Evolutionary conservation across 1,140 invertebrate species (phyloP).

Genomic region (Matsumurasca onukii): DNA sequence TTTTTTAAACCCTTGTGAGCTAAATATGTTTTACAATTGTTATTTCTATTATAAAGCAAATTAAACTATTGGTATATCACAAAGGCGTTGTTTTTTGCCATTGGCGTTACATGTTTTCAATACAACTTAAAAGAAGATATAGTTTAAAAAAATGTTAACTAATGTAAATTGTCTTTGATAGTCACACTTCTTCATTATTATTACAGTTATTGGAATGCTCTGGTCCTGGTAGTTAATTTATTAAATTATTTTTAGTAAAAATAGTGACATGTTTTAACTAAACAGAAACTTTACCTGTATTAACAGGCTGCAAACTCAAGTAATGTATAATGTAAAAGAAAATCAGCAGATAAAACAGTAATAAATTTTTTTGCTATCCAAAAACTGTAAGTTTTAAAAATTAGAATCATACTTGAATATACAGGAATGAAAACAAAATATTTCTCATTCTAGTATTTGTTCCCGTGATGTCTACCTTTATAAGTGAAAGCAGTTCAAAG

Average conservation of each 20-base stretch:
- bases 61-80: slow-evolving; percentile 22
- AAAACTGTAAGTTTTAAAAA: slow-evolving; percentile 16
- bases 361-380: slow-evolving; percentile 8
- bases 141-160: slow-evolving; percentile 20
- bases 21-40: slow-evolving; percentile 26
- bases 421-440: slow-evolving; percentile 11
- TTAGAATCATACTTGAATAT: slow-evolving; percentile 13
- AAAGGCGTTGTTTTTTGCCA: slow-evolving; percentile 28
- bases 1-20: slow-evolving; percentile 24
- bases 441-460: slow-evolving; percentile 26
- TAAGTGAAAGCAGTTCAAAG: slow-evolving; percentile 21
- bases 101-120: slow-evolving; percentile 18
- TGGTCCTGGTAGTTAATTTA: slow-evolving; percentile 16
- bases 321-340: slow-evolving; percentile 17
- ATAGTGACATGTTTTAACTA: slow-evolving; percentile 12
- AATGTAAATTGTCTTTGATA: slow-evolving; percentile 20
- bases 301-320: slow-evolving; percentile 7
- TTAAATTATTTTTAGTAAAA: slow-evolving; percentile 20
- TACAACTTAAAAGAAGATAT: slow-evolving; percentile 26
- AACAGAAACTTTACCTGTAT: neutral
- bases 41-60: slow-evolving; percentile 26
- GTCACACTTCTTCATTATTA: slow-evolving; percentile 23
- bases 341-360: neutral
- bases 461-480: slow-evolving; percentile 16
- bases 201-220: slow-evolving; percentile 11